Conservation (phyloP, 2,888 invertebrate genomes). For the Calameuta pallipes region DNA sequence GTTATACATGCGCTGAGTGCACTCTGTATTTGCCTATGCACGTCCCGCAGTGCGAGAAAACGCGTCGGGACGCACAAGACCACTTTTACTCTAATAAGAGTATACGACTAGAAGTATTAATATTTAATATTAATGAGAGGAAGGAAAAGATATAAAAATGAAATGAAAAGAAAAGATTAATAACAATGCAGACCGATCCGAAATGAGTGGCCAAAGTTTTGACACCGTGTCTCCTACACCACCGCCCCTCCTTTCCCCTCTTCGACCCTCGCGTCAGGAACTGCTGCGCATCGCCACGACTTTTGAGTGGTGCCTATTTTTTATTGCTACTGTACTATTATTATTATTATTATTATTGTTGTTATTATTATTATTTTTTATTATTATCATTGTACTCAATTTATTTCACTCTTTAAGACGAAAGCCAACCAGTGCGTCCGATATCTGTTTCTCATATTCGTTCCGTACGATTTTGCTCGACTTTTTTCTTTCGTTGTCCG, state of each 20-base stretch:
- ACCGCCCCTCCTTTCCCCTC: no score
- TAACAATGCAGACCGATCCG: slow-evolving; percentile 60
- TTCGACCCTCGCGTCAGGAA: not conserved
- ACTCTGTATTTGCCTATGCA: slow-evolving; percentile 62
- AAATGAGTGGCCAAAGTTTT: slow-evolving; percentile 61
- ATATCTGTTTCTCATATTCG: not conserved
- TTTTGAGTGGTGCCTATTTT: not conserved
- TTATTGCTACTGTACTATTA: slow-evolving; percentile 17
- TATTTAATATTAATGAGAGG: slow-evolving; percentile 12
- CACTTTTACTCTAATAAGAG: slow-evolving; percentile 64
- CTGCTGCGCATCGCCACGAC: not conserved
- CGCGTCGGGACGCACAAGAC: slow-evolving; percentile 57
- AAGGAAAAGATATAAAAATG: slow-evolving; percentile 16
- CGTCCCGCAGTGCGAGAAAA: slow-evolving; percentile 39
- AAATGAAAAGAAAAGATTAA: slow-evolving; percentile 54
- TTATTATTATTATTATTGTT: slow-evolving; percentile 15
- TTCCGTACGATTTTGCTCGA: not conserved
- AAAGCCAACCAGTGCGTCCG: not conserved
- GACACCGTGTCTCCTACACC: not conserved
- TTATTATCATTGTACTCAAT: not conserved
- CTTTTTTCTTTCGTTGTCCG: no score
- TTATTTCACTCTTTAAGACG: not conserved
- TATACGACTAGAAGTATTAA: slow-evolving; percentile 67
- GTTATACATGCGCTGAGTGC: slow-evolving; percentile 52
- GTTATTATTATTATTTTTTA: no score